Base-by-base conservation (phyloP, 2,113 vertebrate genomes). In the Mirounga angustirostris region DNA sequence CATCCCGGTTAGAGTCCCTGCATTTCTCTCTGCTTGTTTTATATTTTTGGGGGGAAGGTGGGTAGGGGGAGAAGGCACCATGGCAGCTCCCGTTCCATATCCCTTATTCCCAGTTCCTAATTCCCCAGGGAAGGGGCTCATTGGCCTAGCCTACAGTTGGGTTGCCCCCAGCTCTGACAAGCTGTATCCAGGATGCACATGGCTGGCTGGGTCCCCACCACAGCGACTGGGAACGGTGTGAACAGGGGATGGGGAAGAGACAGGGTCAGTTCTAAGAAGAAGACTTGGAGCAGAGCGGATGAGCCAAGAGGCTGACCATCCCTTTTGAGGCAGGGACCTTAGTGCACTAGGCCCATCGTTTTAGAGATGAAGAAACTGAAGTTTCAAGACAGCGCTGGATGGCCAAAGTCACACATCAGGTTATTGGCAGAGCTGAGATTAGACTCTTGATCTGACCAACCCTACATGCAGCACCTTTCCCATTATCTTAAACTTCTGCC, bases 401-500 rank as follows among this genome's bases (percentile, higher is more conserved):
- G 71, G 33, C 50, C 69, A 21, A 11, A 19, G 40, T 86, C 61
- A 79, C 18, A 36, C 13, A 28, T 26, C 26, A 54, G 30, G 19
- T 86, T 56, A 54, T 56, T 26, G 52, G 52, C 80, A 90, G 65
- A 93, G 58, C 15, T 74, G 65, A 73, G 30, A 80, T 85, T 78
- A 50, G 43, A 56, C 28, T 46, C 59, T 46, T 50, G 30, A 63
- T 76, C 43, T 16, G 58, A 80, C 40, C 46, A 90, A 24, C 18
- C 21, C 82, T 26, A 58, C 4, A 8, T 52, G 40, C 16, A 46
- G 36, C 50, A 33, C 33, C 26, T 52, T 52, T 94, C 89, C 36
- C 15, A 4, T 93, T 82, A 16, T 52, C 33, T 88, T 97, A 69
- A 91, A 88, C 52, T 78, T 97, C 33, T 22, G 13, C 43, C n/a